Conservation (phyloP, 2,797 vertebrate species). For the Botia kubotai region DNA sequence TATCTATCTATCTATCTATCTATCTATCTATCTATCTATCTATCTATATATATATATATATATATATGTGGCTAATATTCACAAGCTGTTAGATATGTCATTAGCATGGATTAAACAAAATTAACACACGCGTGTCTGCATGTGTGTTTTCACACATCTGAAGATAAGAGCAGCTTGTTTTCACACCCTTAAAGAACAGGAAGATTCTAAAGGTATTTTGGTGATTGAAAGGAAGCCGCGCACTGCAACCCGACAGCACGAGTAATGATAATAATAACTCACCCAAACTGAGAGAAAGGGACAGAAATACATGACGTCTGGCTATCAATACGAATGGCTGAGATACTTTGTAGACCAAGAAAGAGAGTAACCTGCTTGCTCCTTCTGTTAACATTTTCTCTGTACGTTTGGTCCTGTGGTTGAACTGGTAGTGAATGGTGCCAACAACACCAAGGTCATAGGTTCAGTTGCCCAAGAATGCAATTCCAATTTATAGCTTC, state of each 20-base stretch:
- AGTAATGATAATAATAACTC: neutral
- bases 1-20: no score
- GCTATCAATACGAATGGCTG: neutral
- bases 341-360: neutral
- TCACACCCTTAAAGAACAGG: slow-evolving; percentile 73
- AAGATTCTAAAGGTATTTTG: slow-evolving; percentile 63
- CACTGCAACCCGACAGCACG: slow-evolving; percentile 8
- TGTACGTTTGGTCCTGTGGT: neutral
- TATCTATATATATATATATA: no score
- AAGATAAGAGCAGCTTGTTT: slow-evolving; percentile 54
- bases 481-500: neutral
- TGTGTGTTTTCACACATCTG: slow-evolving; percentile 76
- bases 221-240: slow-evolving; percentile 58
- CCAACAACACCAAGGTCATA: neutral
- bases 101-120: neutral
- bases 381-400: neutral
- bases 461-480: neutral
- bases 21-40: no score
- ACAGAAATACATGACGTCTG: neutral
- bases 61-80: neutral
- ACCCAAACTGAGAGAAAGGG: neutral
- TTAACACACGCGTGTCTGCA: slow-evolving; percentile 49
- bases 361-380: neutral
- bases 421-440: neutral
- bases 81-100: neutral